These are phyloP conservation scores for Drosophila busckii DNA, from an alignment of 1,140 invertebrate genomes.

Conservation along the genomic window DNA sequence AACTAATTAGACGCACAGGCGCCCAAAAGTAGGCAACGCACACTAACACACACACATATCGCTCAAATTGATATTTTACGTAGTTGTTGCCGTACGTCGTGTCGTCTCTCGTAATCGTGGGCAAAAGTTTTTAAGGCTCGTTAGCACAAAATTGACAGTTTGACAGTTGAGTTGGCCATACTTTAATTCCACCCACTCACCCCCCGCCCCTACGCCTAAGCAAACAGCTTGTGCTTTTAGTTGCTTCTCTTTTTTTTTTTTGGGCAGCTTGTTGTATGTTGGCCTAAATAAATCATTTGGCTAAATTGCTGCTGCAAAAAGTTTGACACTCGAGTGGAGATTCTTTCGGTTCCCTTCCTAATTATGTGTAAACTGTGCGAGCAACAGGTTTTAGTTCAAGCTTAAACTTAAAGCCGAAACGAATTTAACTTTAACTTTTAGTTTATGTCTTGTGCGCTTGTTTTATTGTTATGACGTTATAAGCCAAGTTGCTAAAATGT, in stretches of 20 bases:
- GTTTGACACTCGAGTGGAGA: constrained; percentile 70
- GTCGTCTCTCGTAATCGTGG: constrained; percentile 39
- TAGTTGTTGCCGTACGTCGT: constrained; percentile 7
- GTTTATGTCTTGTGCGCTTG: constrained; percentile 5
- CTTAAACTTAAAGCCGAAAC: too few species aligned
- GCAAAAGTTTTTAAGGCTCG: constrained; percentile 72
- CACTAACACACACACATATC: constrained; percentile 36
- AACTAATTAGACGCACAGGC: constrained; percentile 68
- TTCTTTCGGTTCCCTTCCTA: constrained; percentile 58
- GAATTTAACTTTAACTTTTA: constrained; percentile 14
- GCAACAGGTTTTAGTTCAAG: constrained; percentile 74
- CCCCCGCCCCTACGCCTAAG: constrained; percentile 20
- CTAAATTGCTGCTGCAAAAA: constrained; percentile 76
- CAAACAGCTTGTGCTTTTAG: constrained; percentile 1
- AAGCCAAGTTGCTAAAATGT: background rate
- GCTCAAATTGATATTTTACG: constrained; percentile 76
- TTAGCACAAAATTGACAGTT: constrained; percentile 78
- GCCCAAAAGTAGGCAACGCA: constrained; percentile 46
- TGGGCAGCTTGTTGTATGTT: constrained; percentile 23
- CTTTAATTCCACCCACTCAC: constrained; percentile 68
- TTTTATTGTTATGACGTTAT: constrained; percentile 5
- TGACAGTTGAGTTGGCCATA: constrained; percentile 76
- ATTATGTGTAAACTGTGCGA: constrained; percentile 73
- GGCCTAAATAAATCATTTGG: constrained; percentile 77
- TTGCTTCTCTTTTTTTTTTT: constrained; percentile 14